Evolutionary conservation across 2,797 vertebrate species (phyloP).

Genomic region (Galagoides demidoff): DNA sequence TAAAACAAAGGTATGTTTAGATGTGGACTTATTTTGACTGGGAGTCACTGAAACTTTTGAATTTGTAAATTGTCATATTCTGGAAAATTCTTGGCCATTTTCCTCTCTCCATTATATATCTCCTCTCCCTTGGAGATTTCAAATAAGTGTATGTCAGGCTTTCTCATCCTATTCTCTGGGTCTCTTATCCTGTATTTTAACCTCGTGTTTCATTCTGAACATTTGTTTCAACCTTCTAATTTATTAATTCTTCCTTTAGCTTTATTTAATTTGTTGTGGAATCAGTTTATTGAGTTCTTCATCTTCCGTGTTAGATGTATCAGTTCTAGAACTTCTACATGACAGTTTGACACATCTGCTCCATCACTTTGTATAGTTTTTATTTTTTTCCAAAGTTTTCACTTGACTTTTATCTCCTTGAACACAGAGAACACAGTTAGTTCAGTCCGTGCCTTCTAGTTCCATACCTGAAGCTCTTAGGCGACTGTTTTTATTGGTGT

Average conservation of each 20-base stretch:
- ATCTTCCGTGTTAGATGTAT: neutral
- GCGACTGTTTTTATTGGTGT: neutral
- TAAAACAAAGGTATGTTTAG: neutral
- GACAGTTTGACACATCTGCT: neutral
- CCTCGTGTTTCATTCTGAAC: neutral
- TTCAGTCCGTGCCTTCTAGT: neutral
- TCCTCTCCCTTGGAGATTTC: neutral
- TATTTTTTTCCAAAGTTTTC: neutral
- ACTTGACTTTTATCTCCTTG: neutral
- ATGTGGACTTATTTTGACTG: neutral
- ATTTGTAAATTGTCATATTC: constrained; percentile 23
- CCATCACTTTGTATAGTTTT: constrained; percentile 36
- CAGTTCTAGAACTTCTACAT: neutral
- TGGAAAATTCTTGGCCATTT: neutral
- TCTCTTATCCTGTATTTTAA: constrained; percentile 37
- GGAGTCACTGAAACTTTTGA: neutral
- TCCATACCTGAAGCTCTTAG: neutral
- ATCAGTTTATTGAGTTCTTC: constrained; percentile 12
- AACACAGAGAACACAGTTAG: neutral
- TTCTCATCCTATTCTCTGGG: neutral
- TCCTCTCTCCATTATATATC: neutral
- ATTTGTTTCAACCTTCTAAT: neutral
- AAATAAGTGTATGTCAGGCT: neutral
- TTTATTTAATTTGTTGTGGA: constrained; percentile 26
- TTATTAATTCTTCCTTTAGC: neutral